A percentile compares a stretch with the other conserved stretches of the same genome.
Conservation (phyloP, 1,140 invertebrate genomes). For the Drosophila repletoides region DNA sequence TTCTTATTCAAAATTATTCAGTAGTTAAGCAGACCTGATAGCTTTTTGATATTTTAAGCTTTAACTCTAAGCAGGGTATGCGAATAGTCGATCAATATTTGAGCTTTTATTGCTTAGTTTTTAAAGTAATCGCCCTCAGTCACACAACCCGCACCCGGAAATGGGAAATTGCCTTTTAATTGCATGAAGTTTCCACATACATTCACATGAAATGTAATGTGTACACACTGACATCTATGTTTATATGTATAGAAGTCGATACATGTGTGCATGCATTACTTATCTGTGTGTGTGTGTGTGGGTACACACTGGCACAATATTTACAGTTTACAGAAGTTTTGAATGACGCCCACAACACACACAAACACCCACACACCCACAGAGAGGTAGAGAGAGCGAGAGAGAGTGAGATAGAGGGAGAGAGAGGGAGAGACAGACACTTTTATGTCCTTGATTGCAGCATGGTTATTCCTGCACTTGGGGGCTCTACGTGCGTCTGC, state of each 20-base stretch:
- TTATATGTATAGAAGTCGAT: too few relatives aligned
- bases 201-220: neutral
- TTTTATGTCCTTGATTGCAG: slow-evolving; percentile 46
- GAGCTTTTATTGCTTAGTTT: slow-evolving; percentile 1
- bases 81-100: too few relatives aligned
- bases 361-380: neutral
- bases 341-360: slow-evolving; percentile 1
- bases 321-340: slow-evolving; percentile 40
- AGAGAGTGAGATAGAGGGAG: neutral
- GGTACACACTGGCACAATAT: slow-evolving; percentile 23
- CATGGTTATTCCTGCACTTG: slow-evolving; percentile 34
- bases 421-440: neutral
- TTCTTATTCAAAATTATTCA: slow-evolving; percentile 1
- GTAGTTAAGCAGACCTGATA: neutral
- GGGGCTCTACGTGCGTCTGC: slow-evolving; percentile 20
- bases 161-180: slow-evolving; percentile 69
- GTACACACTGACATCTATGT: slow-evolving; percentile 16
- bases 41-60: too few relatives aligned
- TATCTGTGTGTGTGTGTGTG: slow-evolving; percentile 21
- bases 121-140: slow-evolving; percentile 49
- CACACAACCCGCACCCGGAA: slow-evolving; percentile 29
- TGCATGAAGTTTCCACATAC: slow-evolving; percentile 52
- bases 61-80: too few relatives aligned
- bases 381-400: neutral
- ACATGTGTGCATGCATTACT: neutral